Evolutionary conservation across 2,888 invertebrate genomes (phyloP).

Genomic region (Cephalotes varians): DNA sequence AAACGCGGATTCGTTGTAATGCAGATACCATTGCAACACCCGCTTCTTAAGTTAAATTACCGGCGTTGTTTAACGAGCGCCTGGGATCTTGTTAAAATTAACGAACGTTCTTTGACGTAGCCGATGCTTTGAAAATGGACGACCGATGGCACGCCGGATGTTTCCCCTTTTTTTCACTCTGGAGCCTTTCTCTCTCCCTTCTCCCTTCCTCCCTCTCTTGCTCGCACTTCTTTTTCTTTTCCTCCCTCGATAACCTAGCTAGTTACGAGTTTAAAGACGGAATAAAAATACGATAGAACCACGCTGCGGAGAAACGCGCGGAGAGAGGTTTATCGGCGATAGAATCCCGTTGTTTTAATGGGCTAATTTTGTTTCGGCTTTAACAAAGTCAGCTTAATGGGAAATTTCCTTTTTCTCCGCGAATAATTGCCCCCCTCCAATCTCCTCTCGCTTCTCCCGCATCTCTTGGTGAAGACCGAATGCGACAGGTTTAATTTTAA

Average conservation of each 20-base stretch:
- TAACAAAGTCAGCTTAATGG: conserved; percentile 67
- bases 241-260: not conserved
- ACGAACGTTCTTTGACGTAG: conserved; percentile 58
- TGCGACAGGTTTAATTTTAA: conserved; percentile 36
- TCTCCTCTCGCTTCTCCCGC: not conserved
- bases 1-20: conserved; percentile 43
- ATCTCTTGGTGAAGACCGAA: conserved; percentile 9
- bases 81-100: conserved; percentile 56
- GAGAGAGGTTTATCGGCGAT: conserved; percentile 61
- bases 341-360: conserved; percentile 61
- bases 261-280: conserved; percentile 47
- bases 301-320: not conserved
- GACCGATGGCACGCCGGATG: conserved; percentile 38
- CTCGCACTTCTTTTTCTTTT: not conserved
- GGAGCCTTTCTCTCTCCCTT: not conserved
- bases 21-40: conserved; percentile 49
- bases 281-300: conserved; percentile 45
- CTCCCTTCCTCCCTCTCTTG: not conserved
- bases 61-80: conserved; percentile 58
- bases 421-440: not conserved
- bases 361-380: conserved; percentile 66
- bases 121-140: conserved; percentile 37
- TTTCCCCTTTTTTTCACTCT: conserved; percentile 1
- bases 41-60: conserved; percentile 57
- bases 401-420: conserved; percentile 40